These are phyloP conservation scores for Kryptolebias ocellatus DNA, from an alignment of 2,797 vertebrate genomes.

Conservation along the genomic window DNA sequence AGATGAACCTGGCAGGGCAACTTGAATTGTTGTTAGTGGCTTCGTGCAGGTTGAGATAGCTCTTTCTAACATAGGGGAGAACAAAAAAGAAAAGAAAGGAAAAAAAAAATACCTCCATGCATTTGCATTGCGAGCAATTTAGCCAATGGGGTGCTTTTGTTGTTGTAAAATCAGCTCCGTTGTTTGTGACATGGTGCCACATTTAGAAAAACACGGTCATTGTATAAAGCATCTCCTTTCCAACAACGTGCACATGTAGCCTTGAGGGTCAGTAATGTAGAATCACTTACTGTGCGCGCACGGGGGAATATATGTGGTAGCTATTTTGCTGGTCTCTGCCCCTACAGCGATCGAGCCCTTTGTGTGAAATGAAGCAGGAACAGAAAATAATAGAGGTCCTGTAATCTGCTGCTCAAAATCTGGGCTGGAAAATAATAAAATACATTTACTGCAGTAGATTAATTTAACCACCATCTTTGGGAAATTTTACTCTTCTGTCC, in stretches of 20 bases:
- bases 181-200: conserved; percentile 23
- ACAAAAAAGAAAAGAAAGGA: background rate
- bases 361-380: conserved; percentile 28
- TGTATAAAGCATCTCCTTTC: conserved; percentile 31
- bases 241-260: conserved; percentile 32
- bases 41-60: conserved; percentile 37
- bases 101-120: background rate
- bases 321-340: conserved; percentile 13
- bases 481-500: background rate
- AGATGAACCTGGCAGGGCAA: conserved; percentile 43
- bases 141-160: conserved; percentile 32
- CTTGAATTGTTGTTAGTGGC: conserved; percentile 30
- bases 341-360: conserved; percentile 15
- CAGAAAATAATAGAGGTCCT: conserved; percentile 24
- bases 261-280: conserved; percentile 34
- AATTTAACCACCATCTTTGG: background rate
- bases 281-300: conserved; percentile 22
- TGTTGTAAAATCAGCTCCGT: conserved; percentile 35
- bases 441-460: background rate
- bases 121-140: conserved; percentile 37
- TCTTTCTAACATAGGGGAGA: conserved; percentile 22
- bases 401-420: conserved; percentile 4
- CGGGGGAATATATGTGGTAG: conserved; percentile 19
- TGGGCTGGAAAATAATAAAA: background rate
- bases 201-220: conserved; percentile 7